Evolutionary conservation across 2,888 invertebrate species (phyloP), one percentile per base, ranked within the genome.

Genomic region (Chrysolina americana): DNA sequence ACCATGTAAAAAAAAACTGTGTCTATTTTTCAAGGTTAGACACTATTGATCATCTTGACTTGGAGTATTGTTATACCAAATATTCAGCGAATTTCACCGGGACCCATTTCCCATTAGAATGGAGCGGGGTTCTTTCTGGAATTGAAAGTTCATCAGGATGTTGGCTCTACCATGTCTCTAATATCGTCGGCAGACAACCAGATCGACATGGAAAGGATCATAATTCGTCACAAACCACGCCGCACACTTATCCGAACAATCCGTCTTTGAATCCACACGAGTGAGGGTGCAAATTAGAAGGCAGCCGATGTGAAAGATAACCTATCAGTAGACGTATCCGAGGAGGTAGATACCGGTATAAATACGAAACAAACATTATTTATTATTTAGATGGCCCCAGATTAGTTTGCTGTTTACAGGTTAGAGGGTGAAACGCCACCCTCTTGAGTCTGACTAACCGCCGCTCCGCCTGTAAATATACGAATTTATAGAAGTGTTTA

Each of bases 361-460:
- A 85, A 86, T 85, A 84, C 83, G 82, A 80, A 85, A 84, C 83
- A 86, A 86, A 86, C 86, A 85, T 84, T 85, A 85, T 86, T 83
- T 84, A 86, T 86, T 86, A 86, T 86, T 86, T 84, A 86, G 81
- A 79, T 80, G 80, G 73, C 76, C 77, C 84, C 81, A 85, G 85
- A 86, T 86, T 86, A 86, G 85, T 84, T 86, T 84, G 71, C 72
- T 71, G 73, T 73, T 73, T 63, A 48, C 77, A 76, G 77, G 63
- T 21, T n/a, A 50, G 75, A 68, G 65, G 64, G 64, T 63, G 56
- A 28, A 56, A 21, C 15, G 47, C 48, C 41, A 21, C 65, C 65
- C 41, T 71, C 44, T 19, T 10, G 4, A 53, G 21, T 48, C 15
- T 36, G 21, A 59, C 47, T 41, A 53, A 53, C 41, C 75, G 70